Conservation (phyloP, 2,888 invertebrate species). For the Pandemis cinnamomeana region DNA sequence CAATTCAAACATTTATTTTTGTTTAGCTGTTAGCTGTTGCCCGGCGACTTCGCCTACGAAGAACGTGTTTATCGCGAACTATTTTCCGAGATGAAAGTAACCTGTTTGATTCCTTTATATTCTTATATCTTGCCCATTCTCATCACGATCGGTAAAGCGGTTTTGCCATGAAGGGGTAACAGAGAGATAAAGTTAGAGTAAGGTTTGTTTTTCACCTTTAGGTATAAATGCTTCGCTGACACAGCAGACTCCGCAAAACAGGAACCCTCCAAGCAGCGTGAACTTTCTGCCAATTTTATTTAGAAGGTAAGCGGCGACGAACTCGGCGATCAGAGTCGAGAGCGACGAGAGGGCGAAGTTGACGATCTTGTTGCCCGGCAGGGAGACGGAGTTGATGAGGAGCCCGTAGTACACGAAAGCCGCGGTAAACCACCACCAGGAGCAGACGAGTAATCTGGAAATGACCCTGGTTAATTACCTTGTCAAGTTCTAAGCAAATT, state of each 20-base stretch:
- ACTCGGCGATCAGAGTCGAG: constrained; percentile 32
- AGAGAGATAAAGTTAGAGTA: too few species aligned
- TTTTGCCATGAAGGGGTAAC: too few species aligned
- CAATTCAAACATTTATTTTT: too few species aligned
- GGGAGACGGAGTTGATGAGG: constrained; percentile 35
- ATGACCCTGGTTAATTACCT: background rate
- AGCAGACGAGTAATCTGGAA: constrained; percentile 42
- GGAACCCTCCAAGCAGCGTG: constrained; percentile 37
- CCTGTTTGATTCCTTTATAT: too few species aligned
- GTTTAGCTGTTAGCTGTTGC: too few species aligned
- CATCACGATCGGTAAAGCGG: too few species aligned
- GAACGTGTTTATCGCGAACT: too few species aligned
- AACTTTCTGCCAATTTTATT: constrained; percentile 40
- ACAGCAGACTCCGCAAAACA: constrained; percentile 39
- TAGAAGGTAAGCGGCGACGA: constrained; percentile 26
- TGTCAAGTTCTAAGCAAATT: too few species aligned
- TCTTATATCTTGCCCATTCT: too few species aligned
- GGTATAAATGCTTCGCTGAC: constrained; percentile 40
- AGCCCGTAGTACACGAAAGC: constrained; percentile 43
- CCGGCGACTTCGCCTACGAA: too few species aligned
- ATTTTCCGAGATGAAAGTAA: too few species aligned
- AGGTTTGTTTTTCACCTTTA: constrained; percentile 18
- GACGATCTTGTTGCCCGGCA: constrained; percentile 38
- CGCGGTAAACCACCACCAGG: constrained; percentile 43
- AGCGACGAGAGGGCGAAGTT: constrained; percentile 38